Evolutionary conservation across 2,113 vertebrate species (phyloP), one percentile per base, ranked within the genome.

Genomic region (Crypturellus undulatus): DNA sequence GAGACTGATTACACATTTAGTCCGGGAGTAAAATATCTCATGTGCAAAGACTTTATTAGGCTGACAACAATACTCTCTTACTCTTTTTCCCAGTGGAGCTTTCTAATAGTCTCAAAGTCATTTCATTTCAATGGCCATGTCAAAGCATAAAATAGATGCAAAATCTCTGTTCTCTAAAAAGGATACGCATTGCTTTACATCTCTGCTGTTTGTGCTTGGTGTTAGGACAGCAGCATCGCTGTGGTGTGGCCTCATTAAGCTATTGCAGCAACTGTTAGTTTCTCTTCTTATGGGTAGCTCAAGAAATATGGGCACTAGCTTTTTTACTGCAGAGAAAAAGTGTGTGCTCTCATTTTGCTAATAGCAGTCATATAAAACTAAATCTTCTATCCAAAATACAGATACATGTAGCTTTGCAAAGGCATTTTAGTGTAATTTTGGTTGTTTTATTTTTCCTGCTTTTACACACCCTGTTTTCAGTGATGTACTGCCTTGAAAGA

Each of bases 1-100:
- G 26, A 4, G 84, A 96, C 94, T 84, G 94, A 93, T 92, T 93
- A 91, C 90, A 28, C 60, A 54, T 49, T 92, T 94, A 78, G 82
- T 65, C 63, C 59, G 60, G n/a, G 85, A 90, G 71, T 88, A 63
- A 67, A 88, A 34, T 26, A 3, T 28, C 47, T 81, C 38, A 47
- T 78, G 77, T 84, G 72, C 76, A 81, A 88, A 94, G 80, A 89
- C 40, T 65, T 47, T n/a, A 1, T 95, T 81, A 71, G 89, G 73
- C 92, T 92, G 94, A 68, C 73, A 94, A 36, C 65, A 84, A 79
- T 79, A 84, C 72, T 21, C 45, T 96, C 84, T 96, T 94, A 85
- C 79, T 92, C 88, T 86, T 91, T 89, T 65, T 96, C 77, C 75
- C 82, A 52, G 73, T 72, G 64, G 69, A 93, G 56, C 76, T 95